Conservation (phyloP, 2,888 invertebrate species). For the Drosophila nigritarsus region DNA sequence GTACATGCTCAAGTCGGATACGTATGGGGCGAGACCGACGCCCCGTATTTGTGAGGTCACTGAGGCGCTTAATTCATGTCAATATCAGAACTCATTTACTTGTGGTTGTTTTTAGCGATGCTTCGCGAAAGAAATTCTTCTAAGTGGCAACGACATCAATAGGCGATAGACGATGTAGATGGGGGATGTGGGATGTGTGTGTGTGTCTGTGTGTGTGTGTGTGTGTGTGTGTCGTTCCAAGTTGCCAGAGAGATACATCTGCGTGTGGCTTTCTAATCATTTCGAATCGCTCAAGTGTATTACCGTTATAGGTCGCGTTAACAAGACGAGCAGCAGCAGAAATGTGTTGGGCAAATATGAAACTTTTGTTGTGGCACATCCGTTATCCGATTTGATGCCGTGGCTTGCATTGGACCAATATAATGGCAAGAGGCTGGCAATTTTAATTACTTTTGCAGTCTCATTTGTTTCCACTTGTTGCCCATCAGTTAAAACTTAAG, state of each 20-base stretch:
- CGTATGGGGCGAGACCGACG: conserved; percentile 8
- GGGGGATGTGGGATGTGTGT: neutral
- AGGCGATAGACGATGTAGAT: neutral
- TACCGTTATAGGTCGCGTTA: conserved; percentile 61
- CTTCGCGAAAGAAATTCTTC: conserved; percentile 52
- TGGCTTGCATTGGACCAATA: conserved; percentile 1
- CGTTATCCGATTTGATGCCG: conserved; percentile 28
- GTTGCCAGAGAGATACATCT: conserved; percentile 35
- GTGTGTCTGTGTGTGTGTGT: neutral
- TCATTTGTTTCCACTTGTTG: conserved; percentile 70
- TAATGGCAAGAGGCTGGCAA: conserved; percentile 17
- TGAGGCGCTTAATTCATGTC: conserved; percentile 74
- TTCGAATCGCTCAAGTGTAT: conserved; percentile 58
- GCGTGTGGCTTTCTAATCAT: conserved; percentile 52
- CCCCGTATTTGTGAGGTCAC: conserved; percentile 59
- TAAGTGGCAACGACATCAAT: conserved; percentile 53
- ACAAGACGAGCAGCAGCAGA: conserved; percentile 38
- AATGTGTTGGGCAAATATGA: conserved; percentile 48
- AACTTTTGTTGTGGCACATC: conserved; percentile 50
- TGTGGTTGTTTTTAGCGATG: conserved; percentile 63
- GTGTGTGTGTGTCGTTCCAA: neutral
- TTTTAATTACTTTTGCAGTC: conserved; percentile 67
- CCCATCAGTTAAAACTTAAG: conserved; percentile 66
- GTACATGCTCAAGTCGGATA: conserved; percentile 8
- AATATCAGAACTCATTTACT: conserved; percentile 76